Base-by-base conservation (phyloP, 2,113 vertebrate species). In the Tinamus guttatus region DNA sequence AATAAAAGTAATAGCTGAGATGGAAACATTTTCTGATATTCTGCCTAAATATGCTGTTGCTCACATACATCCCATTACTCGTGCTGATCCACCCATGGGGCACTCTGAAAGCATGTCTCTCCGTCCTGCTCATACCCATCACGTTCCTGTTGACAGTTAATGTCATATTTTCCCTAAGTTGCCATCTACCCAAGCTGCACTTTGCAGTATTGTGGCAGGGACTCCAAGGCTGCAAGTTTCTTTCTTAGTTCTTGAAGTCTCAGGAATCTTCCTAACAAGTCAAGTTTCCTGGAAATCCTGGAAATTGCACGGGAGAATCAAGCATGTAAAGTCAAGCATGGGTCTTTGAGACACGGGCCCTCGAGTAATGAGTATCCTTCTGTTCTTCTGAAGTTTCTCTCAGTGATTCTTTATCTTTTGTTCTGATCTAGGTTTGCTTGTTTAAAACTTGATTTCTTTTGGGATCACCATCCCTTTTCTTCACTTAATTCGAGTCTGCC, bases 1-100 rank as follows among this genome's bases (percentile, higher is more conserved):
- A 84, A 90, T 96, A 95, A 96, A 94, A 90, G 64, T 75, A 95
- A 93, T 88, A 95, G 78, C 87, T 60, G 84, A 71, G 70, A 96
- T 95, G 95, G 90, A 95, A 95, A 93, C 0, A 6, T 95, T 97
- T 87, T 69, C 80, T 45, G 94, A 87, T 75, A 51, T 10, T 79
- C 80, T 95, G 95, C 90, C 95, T 87, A 90, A 96, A 81, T 34
- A n/a, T 22, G 52, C 80, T 70, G 71, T 89, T 90, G 94, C 85
- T 94, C 75, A 92, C 78, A 91, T 43, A 27, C 86, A 67, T 90
- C 83, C 90, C 93, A 63, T 89, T 70, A 62, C 87, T 95, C 52
- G 54, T 51, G 51, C 78, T 68, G 85, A 49, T 32, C 47, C 59
- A 88, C 90, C 93, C 67, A 1, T 13, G 83, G 81, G 82, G 71